Evolutionary conservation across 2,888 invertebrate genomes (phyloP), one percentile per base, ranked within the genome.

Genomic region (Mamestra brassicae): DNA sequence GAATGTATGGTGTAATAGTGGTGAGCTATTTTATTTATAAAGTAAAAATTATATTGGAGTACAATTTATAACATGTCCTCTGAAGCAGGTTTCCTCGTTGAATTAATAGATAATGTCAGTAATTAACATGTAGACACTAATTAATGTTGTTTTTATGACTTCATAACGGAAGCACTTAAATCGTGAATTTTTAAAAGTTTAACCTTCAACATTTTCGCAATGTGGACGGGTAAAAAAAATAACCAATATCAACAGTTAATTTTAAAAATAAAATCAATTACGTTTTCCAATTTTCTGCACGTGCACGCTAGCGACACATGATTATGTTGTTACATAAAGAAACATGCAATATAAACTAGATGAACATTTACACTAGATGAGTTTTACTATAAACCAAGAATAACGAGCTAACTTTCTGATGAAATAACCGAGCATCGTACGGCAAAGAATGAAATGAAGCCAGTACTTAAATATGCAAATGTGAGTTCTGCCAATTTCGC

Each of bases 391-490:
- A 65, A 73, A 65, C 47, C 58, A 54, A 50, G 45, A 58, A 60
- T 83, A 72, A 75, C 72, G 54, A 73, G 67, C 47, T 38, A 73
- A 71, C 68, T 76, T 61, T 45, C 45, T 79, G 65, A 76, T 68
- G 36, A 66, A 71, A 85, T 75, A 63, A 38, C 54, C 58, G 64
- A 71, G 68, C 72, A 66, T 60, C 52, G 58, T 57, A 71, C 36
- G 47, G 71, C 58, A 64, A 81, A 77, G 50, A 75, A 77, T 72
- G 38, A 74, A 75, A 80, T 78, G 63, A 71, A 81, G 54, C 34
- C 64, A 55, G 61, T 75, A 64, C 74, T 80, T 79, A 75, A 79
- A 69, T 71, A 84, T 85, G 83, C 69, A 80, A 84, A 84, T 83
- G 62, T 54, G 58, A 72, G 58, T 64, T 74, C 50, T 55, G 61